A percentile compares a stretch with the other conserved stretches of the same genome.
phyloP scores from a whole-genome alignment of 2,888 invertebrate genomes.

The Campoplex nolae region DNA sequence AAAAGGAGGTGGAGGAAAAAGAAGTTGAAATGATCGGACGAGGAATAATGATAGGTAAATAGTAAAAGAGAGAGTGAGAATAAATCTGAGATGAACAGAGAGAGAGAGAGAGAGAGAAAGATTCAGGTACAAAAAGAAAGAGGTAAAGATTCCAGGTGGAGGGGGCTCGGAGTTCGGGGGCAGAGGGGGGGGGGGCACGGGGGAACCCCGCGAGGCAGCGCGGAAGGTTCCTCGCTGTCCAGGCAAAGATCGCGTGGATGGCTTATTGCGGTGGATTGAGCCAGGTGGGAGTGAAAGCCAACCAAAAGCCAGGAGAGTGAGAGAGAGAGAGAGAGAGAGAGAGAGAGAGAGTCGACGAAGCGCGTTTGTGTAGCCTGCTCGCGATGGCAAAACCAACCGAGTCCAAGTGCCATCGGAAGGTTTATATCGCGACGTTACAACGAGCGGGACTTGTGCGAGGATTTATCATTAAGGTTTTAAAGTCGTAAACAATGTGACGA shows the following conservation, averaged over 20 bases:
- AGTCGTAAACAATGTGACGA: not conserved
- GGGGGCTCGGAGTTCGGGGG: not conserved
- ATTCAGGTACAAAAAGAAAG: constrained; percentile 6
- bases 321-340: not conserved
- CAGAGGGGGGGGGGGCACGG: not conserved
- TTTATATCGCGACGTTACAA: constrained; percentile 40
- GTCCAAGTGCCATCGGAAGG: constrained; percentile 43
- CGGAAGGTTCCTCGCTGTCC: constrained; percentile 26
- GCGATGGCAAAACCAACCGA: constrained; percentile 44
- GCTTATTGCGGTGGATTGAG: constrained; percentile 20
- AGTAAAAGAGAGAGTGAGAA: constrained; percentile 11
- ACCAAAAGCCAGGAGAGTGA: constrained; percentile 52
- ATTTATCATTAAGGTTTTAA: not conserved
- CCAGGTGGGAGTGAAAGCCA: constrained; percentile 69
- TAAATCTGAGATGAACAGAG: not conserved
- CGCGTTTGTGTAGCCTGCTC: constrained; percentile 25
- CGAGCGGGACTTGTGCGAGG: not conserved
- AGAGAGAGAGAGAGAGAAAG: not conserved
- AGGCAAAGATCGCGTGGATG: constrained; percentile 47
- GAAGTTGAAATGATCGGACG: not conserved
- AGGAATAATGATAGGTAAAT: constrained; percentile 57
- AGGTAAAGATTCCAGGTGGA: constrained; percentile 30
- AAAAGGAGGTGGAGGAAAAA: not conserved
- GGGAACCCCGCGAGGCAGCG: not conserved
- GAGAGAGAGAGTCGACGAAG: not conserved